Percentiles rank a stretch among this genome's conserved stretches.
phyloP scores from a whole-genome alignment of 2,888 invertebrate genomes.

The Syrista parreyssii region DNA sequence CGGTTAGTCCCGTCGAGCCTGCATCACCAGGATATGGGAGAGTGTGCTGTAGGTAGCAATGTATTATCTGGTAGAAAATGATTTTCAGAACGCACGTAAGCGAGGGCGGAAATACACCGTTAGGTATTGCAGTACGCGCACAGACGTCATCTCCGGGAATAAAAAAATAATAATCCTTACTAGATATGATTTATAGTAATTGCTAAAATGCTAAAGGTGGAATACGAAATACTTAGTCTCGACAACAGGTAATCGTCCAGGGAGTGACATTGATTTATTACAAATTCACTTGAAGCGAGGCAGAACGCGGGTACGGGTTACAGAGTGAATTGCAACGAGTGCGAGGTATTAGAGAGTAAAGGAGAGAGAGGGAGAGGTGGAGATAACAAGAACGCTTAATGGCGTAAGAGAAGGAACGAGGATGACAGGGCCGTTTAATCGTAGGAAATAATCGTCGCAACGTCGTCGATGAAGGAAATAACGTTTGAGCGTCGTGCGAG shows the following conservation, averaged over 20 bases:
- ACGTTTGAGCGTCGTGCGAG: background rate
- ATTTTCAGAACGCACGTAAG: background rate
- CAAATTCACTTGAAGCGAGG: background rate
- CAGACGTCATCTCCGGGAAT: background rate
- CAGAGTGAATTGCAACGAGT: background rate
- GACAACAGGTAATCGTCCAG: background rate
- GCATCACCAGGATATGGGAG: background rate
- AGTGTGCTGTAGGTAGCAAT: background rate
- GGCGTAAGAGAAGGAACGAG: background rate
- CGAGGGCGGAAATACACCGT: background rate
- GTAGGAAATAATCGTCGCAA: background rate
- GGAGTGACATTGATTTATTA: background rate
- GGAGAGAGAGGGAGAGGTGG: background rate
- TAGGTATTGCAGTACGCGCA: background rate
- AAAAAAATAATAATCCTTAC: background rate
- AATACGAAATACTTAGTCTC: background rate
- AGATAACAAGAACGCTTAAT: background rate
- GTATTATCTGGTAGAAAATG: background rate
- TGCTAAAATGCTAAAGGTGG: background rate
- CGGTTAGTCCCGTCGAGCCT: background rate
- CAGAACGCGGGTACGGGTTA: background rate
- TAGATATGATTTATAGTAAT: background rate
- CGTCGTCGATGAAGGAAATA: background rate
- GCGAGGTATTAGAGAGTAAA: slow-evolving; percentile 11
- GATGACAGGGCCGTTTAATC: too few species aligned